phyloP scores from a whole-genome alignment of 2,113 vertebrate species.

The Probosciger aterrimus region DNA sequence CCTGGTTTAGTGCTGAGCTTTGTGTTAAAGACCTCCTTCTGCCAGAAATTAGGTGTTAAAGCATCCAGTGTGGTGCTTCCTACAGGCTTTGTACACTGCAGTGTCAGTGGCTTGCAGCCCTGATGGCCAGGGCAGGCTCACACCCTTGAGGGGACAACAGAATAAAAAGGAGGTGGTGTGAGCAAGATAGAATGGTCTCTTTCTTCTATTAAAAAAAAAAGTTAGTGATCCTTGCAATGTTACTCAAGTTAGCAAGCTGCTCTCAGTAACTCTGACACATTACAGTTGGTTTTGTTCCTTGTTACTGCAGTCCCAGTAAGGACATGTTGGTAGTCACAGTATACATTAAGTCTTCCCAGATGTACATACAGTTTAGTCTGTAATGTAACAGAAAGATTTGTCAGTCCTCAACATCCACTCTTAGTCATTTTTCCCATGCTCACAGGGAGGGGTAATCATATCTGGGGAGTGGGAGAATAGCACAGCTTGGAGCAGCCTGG shows the following conservation, averaged over 20 bases:
- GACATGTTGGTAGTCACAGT: background rate
- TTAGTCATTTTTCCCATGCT: fast-evolving
- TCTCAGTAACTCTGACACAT: background rate
- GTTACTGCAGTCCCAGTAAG: background rate
- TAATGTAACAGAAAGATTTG: background rate
- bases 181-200: background rate
- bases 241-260: background rate
- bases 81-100: fast-evolving
- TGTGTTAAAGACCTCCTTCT: background rate
- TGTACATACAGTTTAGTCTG: background rate
- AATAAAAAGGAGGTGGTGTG: background rate
- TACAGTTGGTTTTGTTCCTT: background rate
- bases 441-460: fast-evolving
- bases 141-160: background rate
- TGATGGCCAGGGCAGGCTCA: background rate
- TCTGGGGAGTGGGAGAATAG: background rate
- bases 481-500: background rate
- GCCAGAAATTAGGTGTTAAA: background rate
- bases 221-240: background rate
- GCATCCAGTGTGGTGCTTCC: background rate
- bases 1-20: background rate
- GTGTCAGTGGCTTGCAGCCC: background rate
- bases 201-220: background rate
- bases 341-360: background rate
- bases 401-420: background rate